phyloP scores from a whole-genome alignment of 2,797 vertebrate genomes.

The Notoglanidium macrostoma region DNA sequence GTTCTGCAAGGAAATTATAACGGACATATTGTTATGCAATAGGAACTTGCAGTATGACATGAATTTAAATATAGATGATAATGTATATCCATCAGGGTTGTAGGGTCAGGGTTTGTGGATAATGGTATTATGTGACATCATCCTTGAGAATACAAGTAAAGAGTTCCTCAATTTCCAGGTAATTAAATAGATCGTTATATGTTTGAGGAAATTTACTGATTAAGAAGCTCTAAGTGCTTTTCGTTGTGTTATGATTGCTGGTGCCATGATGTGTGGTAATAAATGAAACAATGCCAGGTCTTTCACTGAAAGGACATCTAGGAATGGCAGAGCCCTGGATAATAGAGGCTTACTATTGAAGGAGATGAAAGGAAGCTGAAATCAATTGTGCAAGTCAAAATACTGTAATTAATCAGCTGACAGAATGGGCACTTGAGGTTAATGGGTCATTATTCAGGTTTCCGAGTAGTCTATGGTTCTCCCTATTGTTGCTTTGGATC shows the following conservation, averaged over 20 bases:
- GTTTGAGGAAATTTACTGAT: not conserved
- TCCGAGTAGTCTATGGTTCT: not conserved
- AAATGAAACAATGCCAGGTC: constrained; percentile 3
- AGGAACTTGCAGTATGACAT: not conserved
- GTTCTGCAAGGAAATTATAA: not conserved
- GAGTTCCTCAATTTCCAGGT: not conserved
- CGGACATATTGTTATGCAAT: not conserved
- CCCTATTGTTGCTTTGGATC: constrained; percentile 14
- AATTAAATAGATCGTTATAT: not conserved
- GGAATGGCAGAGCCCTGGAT: not conserved
- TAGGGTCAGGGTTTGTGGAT: not conserved
- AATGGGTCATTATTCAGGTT: constrained; percentile 22
- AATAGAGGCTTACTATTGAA: constrained; percentile 19
- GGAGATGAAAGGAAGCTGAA: constrained; percentile 1
- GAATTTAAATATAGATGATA: not conserved
- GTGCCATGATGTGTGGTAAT: not conserved
- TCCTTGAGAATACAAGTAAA: not conserved
- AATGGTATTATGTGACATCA: not conserved
- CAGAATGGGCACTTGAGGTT: not conserved
- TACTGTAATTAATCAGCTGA: constrained; percentile 4
- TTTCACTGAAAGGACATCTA: not conserved
- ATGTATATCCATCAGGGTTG: not conserved
- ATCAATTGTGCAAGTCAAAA: constrained; percentile 9
- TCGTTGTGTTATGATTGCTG: not conserved
- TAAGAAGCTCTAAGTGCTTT: not conserved